These are phyloP conservation scores for Cacatua alba DNA, from an alignment of 2,113 vertebrate genomes.

Conservation along the genomic window DNA sequence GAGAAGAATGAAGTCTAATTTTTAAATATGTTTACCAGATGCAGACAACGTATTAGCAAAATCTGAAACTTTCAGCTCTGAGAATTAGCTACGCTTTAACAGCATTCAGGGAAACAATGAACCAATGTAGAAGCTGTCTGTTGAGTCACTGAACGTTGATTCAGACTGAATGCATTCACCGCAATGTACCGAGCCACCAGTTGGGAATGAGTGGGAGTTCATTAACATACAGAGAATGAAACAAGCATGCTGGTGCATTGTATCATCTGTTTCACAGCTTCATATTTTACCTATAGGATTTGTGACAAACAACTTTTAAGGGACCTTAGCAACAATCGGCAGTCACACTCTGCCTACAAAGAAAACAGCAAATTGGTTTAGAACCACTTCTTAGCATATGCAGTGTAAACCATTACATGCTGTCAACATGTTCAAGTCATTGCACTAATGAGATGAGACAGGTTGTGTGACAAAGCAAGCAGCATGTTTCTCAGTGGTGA, in stretches of 20 bases:
- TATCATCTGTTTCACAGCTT: neutral
- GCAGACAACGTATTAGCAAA: neutral
- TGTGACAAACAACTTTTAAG: neutral
- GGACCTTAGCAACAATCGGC: slow-evolving; percentile 26
- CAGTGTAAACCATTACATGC: slow-evolving; percentile 12
- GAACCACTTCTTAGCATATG: slow-evolving; percentile 21
- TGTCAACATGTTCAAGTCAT: slow-evolving; percentile 32
- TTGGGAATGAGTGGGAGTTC: neutral
- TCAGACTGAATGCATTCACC: neutral
- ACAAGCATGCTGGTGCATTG: neutral
- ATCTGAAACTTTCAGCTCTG: neutral
- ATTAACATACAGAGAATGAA: neutral
- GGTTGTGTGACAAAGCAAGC: slow-evolving; percentile 36
- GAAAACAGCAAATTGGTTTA: slow-evolving; percentile 63
- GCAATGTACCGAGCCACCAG: neutral
- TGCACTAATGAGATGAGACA: slow-evolving; percentile 61
- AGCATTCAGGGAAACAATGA: neutral
- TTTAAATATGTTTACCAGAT: neutral
- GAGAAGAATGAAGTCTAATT: neutral
- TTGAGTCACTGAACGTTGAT: neutral
- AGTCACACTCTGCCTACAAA: slow-evolving; percentile 45
- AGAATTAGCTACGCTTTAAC: slow-evolving; percentile 14
- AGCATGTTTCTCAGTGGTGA: neutral
- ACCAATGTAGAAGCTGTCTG: neutral
- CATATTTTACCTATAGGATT: slow-evolving; percentile 12